These are phyloP conservation scores for Sinella curviseta DNA, from an alignment of 1,140 invertebrate species.

Conservation along the genomic window DNA sequence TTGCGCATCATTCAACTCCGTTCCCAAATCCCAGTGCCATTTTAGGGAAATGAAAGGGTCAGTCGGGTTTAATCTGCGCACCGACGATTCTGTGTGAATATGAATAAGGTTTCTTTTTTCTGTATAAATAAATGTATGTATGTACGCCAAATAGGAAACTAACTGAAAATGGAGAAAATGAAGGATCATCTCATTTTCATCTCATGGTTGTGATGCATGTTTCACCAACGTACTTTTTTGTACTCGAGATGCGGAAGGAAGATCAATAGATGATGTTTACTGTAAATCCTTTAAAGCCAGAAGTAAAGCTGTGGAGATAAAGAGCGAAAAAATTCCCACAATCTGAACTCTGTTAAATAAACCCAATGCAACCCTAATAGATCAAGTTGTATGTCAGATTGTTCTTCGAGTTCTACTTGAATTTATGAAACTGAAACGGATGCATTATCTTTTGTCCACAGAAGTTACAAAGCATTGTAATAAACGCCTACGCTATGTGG, in stretches of 20 bases:
- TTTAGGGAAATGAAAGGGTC: slow-evolving; percentile 14
- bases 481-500: too few relatives aligned
- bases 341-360: background rate
- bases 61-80: background rate
- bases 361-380: too few relatives aligned
- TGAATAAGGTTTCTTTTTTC: background rate
- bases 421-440: too few relatives aligned
- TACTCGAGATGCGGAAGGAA: too few relatives aligned
- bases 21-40: background rate
- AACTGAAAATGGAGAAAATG: background rate
- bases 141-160: background rate
- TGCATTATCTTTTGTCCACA: too few relatives aligned
- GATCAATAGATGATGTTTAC: background rate
- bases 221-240: background rate
- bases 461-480: too few relatives aligned
- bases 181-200: background rate
- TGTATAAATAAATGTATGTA: too few relatives aligned
- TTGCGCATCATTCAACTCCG: background rate
- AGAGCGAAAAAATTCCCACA: background rate
- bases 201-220: background rate
- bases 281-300: too few relatives aligned
- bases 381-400: too few relatives aligned
- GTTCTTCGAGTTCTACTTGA: too few relatives aligned
- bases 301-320: too few relatives aligned
- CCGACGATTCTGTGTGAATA: background rate